Base-by-base conservation (phyloP, 2,797 vertebrate genomes). In the Brotula barbata region DNA sequence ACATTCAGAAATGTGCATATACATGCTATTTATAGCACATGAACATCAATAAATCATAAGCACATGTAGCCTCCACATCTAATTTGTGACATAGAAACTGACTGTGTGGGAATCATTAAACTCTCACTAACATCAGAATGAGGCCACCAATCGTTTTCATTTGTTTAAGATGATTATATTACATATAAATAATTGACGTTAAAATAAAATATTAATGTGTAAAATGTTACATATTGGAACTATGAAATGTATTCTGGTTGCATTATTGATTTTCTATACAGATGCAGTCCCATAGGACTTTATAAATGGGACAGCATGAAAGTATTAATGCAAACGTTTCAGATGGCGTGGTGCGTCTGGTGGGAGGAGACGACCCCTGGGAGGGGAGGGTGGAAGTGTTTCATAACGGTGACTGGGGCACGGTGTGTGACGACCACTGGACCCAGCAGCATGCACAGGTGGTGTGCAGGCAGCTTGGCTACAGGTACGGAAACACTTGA, bases 371-470 rank as follows among this genome's bases (percentile, higher is more conserved):
- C 53, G 91, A 76, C 42, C 90, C 93, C 13, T 92, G 89, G 1
- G 93, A 98, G 83, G 96, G 96, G n/a, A 90, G 94, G 37, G 89
- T 98, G 7, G 96, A 99, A 72, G 87, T 98, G 53, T 92, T 96
- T 73, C 94, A 96, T 62, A 87, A 90, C 0, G 93, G 93, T 3
- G 93, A 88, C 71, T 98, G 97, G 96, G 96, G 96, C n/a, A 94
- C 94, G 0, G 85, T 97, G 39, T 99, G 96, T 2, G 96, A 97
- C 7, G 96, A 98, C 72, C 92, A 87, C 80, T 98, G 96, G 96
- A 92, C 84, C 39, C 81, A 93, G 66, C 80, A 90, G 1, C 80
- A 90, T 45, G 95, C 94, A 9, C 90, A 91, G 72, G 96, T 99
- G 75, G 85, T 96, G 83, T 99, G 97, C 84, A 92, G 93, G 63